Evolutionary conservation across 2,113 vertebrate species (phyloP).

Genomic region (Scophthalmus maximus): DNA sequence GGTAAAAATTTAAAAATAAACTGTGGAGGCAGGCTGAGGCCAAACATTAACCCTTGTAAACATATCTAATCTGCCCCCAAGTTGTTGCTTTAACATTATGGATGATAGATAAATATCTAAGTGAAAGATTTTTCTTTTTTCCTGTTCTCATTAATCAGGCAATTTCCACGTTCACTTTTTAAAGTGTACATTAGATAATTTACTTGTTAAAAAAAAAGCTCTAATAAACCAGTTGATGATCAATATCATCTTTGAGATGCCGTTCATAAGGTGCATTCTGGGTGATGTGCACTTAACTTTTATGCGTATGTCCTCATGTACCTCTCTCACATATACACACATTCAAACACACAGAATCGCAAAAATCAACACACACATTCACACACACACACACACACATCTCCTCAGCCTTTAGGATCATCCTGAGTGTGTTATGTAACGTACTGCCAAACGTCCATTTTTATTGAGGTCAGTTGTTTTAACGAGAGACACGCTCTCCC

Average conservation of each 20-base stretch:
- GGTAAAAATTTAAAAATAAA: no score
- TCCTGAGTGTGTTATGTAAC: constrained; percentile 72
- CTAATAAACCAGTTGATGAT: neutral
- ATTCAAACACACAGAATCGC: constrained; percentile 4
- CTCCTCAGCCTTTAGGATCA: constrained; percentile 63
- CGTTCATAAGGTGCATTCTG: neutral
- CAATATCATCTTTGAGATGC: neutral
- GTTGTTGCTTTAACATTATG: no score
- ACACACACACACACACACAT: constrained; percentile 38
- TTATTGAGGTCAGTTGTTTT: constrained; percentile 80
- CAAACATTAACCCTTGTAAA: no score
- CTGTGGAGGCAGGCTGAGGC: no score
- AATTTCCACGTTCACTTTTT: neutral
- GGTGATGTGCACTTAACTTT: neutral
- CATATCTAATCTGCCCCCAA: no score
- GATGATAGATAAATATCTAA: no score
- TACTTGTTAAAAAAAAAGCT: neutral
- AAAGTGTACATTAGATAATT: no score
- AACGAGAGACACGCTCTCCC: constrained; percentile 71
- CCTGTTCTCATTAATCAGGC: no score
- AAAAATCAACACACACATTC: constrained; percentile 25
- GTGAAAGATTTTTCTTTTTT: neutral
- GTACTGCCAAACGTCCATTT: constrained; percentile 74
- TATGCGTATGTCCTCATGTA: constrained; percentile 8
- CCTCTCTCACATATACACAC: constrained; percentile 20